A percentile compares a stretch with the other conserved stretches of the same genome.
Conservation (phyloP, 2,888 invertebrate species). For the Ennomos fuscantarius region DNA sequence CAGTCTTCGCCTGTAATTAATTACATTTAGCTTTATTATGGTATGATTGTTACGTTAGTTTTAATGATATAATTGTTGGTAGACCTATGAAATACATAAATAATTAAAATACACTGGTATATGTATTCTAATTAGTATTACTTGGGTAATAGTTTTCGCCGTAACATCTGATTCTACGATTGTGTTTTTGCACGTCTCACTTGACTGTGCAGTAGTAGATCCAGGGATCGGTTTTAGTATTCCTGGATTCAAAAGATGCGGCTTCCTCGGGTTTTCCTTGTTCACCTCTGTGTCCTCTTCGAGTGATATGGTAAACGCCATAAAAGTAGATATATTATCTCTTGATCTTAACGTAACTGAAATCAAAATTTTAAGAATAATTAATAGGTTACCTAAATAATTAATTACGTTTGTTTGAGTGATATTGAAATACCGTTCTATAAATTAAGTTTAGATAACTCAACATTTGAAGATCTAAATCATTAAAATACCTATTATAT, state of each 20-base stretch:
- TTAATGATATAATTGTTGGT: too few relatives aligned
- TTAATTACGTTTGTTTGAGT: too few relatives aligned
- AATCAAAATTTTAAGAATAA: constrained; percentile 3
- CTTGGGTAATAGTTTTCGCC: constrained; percentile 53
- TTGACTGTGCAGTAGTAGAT: constrained; percentile 47
- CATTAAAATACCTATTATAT: too few relatives aligned
- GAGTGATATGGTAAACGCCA: constrained; percentile 72
- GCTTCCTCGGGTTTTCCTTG: constrained; percentile 62
- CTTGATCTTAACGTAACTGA: constrained; percentile 64
- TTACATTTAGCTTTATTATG: too few relatives aligned
- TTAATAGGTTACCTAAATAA: neutral
- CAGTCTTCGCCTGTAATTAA: too few relatives aligned
- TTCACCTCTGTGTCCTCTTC: constrained; percentile 61
- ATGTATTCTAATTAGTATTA: too few relatives aligned
- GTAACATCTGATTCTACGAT: constrained; percentile 68
- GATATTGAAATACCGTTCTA: too few relatives aligned
- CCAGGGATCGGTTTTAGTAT: constrained; percentile 50
- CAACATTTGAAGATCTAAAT: too few relatives aligned
- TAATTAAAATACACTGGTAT: too few relatives aligned
- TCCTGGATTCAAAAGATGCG: constrained; percentile 58
- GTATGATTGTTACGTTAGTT: too few relatives aligned
- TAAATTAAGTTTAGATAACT: too few relatives aligned
- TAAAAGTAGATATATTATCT: constrained; percentile 62
- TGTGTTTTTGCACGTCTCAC: constrained; percentile 64
- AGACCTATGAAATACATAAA: too few relatives aligned